phyloP scores from a whole-genome alignment of 2,888 invertebrate genomes.

The Microctonus aethiopoides region DNA sequence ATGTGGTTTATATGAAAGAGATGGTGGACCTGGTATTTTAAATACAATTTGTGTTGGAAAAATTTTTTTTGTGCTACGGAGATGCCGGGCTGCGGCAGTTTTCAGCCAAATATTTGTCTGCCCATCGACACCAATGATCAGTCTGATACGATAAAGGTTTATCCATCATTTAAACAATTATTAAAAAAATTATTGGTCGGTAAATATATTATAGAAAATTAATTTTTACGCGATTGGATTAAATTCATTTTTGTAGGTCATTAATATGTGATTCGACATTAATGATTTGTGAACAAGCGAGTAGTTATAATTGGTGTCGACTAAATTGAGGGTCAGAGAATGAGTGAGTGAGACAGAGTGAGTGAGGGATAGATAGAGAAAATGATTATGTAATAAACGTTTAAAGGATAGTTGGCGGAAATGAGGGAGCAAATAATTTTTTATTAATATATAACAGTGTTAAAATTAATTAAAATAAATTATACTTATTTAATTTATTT shows the following conservation, averaged over 20 bases:
- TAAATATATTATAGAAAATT: not conserved
- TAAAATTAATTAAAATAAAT: too few species aligned
- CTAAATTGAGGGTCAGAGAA: not conserved
- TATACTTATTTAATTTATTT: not conserved
- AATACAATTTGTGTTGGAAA: not conserved
- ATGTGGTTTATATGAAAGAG: not conserved
- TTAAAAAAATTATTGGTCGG: not conserved
- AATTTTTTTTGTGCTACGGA: conserved; percentile 30
- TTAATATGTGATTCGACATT: not conserved
- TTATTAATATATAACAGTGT: too few species aligned
- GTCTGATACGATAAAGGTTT: conserved; percentile 83
- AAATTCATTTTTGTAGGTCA: not conserved
- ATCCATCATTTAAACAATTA: not conserved
- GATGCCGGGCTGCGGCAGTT: conserved; percentile 73
- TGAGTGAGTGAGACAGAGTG: too few species aligned
- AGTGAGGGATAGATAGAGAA: not conserved
- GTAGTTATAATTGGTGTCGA: conserved; percentile 12
- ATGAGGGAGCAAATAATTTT: too few species aligned
- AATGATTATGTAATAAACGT: conserved; percentile 7
- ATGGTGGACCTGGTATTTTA: not conserved
- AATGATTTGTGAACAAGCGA: not conserved
- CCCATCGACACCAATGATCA: conserved; percentile 82
- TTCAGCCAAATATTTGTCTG: conserved; percentile 77
- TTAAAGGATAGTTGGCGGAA: not conserved
- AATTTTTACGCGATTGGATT: not conserved